Evolutionary conservation across 2,888 invertebrate species (phyloP).

Genomic region (Smittia aterrima): DNA sequence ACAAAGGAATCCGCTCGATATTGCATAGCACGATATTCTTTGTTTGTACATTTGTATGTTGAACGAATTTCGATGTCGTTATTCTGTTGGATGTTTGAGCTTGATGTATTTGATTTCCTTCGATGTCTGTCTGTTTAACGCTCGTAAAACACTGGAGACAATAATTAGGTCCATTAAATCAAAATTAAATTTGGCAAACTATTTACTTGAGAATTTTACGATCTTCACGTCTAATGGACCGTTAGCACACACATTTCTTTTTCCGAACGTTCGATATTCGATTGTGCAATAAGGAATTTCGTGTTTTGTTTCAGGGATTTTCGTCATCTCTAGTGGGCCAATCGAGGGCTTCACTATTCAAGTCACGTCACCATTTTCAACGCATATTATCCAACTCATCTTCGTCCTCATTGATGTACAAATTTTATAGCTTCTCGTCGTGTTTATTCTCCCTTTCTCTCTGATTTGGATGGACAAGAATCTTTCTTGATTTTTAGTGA

Average conservation of each 20-base stretch:
- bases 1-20: neutral
- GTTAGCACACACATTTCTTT: conserved; percentile 1
- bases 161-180: conserved; percentile 39
- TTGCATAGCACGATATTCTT: too few species aligned
- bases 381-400: conserved; percentile 22
- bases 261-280: neutral
- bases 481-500: neutral
- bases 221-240: conserved; percentile 30
- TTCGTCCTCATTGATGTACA: neutral
- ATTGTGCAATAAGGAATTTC: conserved; percentile 11
- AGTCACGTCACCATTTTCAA: conserved; percentile 29
- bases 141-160: conserved; percentile 6
- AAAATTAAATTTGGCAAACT: conserved; percentile 37
- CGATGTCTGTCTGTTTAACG: neutral
- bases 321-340: neutral
- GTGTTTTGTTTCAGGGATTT: conserved; percentile 21
- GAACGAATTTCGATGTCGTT: too few species aligned
- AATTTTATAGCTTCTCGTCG: conserved; percentile 26
- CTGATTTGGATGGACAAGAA: neutral
- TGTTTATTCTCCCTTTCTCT: neutral
- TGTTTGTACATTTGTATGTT: too few species aligned
- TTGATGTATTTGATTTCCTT: too few species aligned
- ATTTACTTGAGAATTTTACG: conserved; percentile 36
- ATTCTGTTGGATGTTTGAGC: too few species aligned
- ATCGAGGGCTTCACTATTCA: conserved; percentile 24